Evolutionary conservation across 1,140 invertebrate genomes (phyloP), one percentile per base, ranked within the genome.

Genomic region (Drosophila willistoni): DNA sequence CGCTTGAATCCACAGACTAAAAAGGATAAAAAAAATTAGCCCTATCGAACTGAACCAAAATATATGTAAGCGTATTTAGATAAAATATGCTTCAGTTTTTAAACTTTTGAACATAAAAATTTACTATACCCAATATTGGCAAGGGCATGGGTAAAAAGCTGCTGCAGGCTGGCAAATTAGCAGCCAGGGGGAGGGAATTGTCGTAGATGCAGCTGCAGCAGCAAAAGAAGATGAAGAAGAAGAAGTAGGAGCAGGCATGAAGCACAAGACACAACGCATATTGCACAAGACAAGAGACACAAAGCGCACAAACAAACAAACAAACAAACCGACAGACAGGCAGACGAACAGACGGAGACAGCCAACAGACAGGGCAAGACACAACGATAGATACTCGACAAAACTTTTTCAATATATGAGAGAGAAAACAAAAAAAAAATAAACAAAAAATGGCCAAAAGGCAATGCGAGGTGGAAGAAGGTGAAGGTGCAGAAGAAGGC

Each of bases 351-450:
- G 62, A 71, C 62, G 62, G 0, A 69, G 76, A 68, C 75, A 79
- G 57, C 76, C 62, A 66, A 79, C 76, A 79, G 77, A 79, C 76
- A 67, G 36, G 64, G 12, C 59, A 73, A 77, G 68, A 77, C 68
- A 54, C 61, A 73, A 62, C 82, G 66, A 86, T 76, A 79, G 82
- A 86, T 66, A 87, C 75, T 86, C 61, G 69, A 67, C 17, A 81
- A 82, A 84, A 85, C 71, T 86, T 86, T 86, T 86, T 86, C 79
- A 86, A 86, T 86, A 86, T 87, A 51, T 51, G 44, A 51, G 66
- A 85, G 62, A 71, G 57, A 73, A 55, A 17, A 56, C 22, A 44
- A 57, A 55, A 76, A 44, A 57, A 55, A 51, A 51, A 17, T n/a
- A 69, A 72, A 12, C 36, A 41, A 34, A 36, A 33, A 36, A 39